Evolutionary conservation across 2,113 vertebrate species (phyloP).

Genomic region (Vanacampus margaritifer): DNA sequence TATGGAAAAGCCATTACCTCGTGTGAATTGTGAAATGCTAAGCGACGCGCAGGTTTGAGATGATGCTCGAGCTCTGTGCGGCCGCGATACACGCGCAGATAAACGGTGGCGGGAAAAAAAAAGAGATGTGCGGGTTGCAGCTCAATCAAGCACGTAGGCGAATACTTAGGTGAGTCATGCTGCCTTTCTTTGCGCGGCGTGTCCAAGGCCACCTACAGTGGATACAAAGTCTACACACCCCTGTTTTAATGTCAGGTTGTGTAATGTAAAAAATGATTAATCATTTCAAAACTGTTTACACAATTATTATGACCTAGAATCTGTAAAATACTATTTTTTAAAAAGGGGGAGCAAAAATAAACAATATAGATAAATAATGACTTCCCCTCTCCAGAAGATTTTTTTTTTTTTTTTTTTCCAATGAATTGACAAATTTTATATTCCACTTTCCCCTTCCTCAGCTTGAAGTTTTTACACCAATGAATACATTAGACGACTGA

Average conservation of each 20-base stretch:
- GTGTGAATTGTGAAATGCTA: conserved; percentile 59
- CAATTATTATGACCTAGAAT: too few species aligned
- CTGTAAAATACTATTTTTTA: background rate
- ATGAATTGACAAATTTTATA: too few species aligned
- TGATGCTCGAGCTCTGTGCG: conserved; percentile 15
- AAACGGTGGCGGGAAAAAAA: conserved; percentile 40
- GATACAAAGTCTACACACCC: background rate
- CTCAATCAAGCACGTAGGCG: conserved; percentile 48
- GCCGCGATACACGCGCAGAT: conserved; percentile 25
- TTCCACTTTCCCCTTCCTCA: too few species aligned
- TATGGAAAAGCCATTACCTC: conserved; percentile 66
- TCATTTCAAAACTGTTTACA: too few species aligned
- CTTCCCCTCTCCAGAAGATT: too few species aligned
- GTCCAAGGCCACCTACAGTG: conserved; percentile 51
- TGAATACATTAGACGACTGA: too few species aligned
- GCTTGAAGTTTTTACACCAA: too few species aligned
- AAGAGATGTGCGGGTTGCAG: conserved; percentile 45
- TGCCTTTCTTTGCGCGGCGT: conserved; percentile 54
- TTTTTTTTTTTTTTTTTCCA: too few species aligned
- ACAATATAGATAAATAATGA: background rate
- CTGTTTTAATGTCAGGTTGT: background rate
- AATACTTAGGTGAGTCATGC: conserved; percentile 53
- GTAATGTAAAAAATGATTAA: background rate
- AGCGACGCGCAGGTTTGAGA: conserved; percentile 45
- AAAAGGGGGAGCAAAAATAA: background rate